Conservation (phyloP, 2,888 invertebrate genomes). For the Leptinotarsa tumamoca region DNA sequence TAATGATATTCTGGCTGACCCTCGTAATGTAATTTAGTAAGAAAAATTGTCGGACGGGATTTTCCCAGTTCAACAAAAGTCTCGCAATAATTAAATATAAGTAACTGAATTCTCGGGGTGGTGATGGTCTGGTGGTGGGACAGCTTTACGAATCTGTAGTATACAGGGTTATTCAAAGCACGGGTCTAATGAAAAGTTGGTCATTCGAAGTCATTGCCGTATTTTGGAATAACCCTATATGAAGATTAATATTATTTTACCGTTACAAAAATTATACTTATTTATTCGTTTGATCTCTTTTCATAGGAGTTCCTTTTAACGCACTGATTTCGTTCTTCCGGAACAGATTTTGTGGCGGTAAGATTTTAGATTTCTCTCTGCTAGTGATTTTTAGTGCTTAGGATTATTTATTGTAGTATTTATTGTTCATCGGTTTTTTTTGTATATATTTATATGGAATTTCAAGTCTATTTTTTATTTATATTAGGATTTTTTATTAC, state of each 20-base stretch:
- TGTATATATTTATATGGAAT: conserved; percentile 45
- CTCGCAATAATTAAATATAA: conserved; percentile 49
- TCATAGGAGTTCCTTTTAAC: conserved; percentile 11
- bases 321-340: conserved; percentile 42
- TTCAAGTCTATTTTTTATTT: conserved; percentile 42
- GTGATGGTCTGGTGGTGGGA: conserved; percentile 61
- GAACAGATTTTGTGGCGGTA: conserved; percentile 52
- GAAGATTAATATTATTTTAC: conserved; percentile 52
- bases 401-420: conserved; percentile 48
- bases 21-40: conserved; percentile 35
- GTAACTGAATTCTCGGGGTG: conserved; percentile 58
- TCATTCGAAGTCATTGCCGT: not conserved
- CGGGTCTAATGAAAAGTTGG: conserved; percentile 1
- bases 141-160: conserved; percentile 48
- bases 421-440: conserved; percentile 43
- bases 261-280: conserved; percentile 52
- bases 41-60: conserved; percentile 38
- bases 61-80: conserved; percentile 39
- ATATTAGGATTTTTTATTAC: conserved; percentile 39
- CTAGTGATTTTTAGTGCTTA: conserved; percentile 40
- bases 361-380: conserved; percentile 39
- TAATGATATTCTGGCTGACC: conserved; percentile 25
- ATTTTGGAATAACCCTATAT: conserved; percentile 44
- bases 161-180: conserved; percentile 42
- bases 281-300: conserved; percentile 40